Evolutionary conservation across 2,113 vertebrate species (phyloP).

Genomic region (Saguinus imperator): DNA sequence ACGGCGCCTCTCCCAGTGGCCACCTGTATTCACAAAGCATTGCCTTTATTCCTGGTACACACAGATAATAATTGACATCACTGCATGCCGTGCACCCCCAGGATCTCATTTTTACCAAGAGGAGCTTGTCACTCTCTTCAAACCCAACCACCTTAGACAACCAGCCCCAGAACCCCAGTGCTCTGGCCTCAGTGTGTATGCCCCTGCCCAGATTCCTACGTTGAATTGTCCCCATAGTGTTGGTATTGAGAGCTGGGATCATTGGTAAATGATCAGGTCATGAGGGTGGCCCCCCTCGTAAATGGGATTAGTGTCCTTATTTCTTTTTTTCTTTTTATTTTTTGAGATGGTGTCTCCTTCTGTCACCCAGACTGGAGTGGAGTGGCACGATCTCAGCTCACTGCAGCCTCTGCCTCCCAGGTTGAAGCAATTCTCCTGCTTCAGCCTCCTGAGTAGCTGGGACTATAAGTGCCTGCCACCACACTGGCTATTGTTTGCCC

Average conservation of each 20-base stretch:
- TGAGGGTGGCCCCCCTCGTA: neutral
- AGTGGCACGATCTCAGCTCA: no score
- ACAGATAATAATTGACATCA: neutral
- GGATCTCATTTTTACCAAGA: neutral
- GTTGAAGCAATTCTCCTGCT: no score
- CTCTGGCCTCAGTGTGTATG: neutral
- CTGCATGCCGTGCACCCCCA: neutral
- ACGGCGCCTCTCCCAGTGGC: no score
- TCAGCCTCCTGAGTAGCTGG: no score
- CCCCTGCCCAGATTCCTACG: neutral
- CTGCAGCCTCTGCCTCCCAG: no score
- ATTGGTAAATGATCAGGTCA: neutral
- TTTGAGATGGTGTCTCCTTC: no score
- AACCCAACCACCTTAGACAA: neutral
- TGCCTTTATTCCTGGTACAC: neutral
- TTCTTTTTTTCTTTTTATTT: no score
- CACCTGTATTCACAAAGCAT: neutral
- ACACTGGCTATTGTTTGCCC: neutral
- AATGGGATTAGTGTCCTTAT: neutral
- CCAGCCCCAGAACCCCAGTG: neutral
- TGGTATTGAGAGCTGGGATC: neutral
- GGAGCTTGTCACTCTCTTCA: neutral
- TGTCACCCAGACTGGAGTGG: no score
- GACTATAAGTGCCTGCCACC: no score
- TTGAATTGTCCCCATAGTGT: neutral